Evolutionary conservation across 2,797 vertebrate genomes (phyloP).

Genomic region (Toxotes lorentzi): DNA sequence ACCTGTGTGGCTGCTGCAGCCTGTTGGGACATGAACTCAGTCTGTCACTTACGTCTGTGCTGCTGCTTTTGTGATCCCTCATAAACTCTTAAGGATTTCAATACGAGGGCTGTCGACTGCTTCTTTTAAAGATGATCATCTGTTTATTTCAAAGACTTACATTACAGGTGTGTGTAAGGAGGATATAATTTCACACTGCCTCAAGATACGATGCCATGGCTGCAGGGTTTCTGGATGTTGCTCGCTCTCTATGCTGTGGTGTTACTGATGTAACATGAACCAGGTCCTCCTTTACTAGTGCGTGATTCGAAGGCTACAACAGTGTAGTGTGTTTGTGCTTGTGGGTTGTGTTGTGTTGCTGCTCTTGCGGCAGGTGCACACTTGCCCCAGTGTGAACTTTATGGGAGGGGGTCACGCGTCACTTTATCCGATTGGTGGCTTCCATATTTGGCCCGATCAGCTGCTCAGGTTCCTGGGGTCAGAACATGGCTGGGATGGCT

Average conservation of each 20-base stretch:
- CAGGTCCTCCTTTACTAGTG: constrained; percentile 29
- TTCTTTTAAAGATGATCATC: constrained; percentile 60
- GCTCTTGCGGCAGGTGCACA: constrained; percentile 74
- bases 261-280: constrained; percentile 56
- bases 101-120: constrained; percentile 10
- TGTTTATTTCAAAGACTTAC: constrained; percentile 65
- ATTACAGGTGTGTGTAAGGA: constrained; percentile 47
- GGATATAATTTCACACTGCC: constrained; percentile 40
- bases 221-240: constrained; percentile 20
- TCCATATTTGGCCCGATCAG: constrained; percentile 75
- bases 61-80: constrained; percentile 16
- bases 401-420: constrained; percentile 63
- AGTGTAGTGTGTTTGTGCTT: constrained; percentile 36
- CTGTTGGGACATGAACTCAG: constrained; percentile 5
- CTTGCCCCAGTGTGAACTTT: constrained; percentile 79
- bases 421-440: constrained; percentile 68
- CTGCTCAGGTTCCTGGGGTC: constrained; percentile 65
- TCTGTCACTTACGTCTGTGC: constrained; percentile 30
- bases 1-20: constrained; percentile 28
- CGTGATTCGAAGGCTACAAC: constrained; percentile 21
- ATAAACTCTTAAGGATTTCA: constrained; percentile 42
- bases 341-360: constrained; percentile 48
- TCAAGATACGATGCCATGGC: constrained; percentile 26
- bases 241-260: constrained; percentile 18
- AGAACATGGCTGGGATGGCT: constrained; percentile 70